Evolutionary conservation across 2,113 vertebrate genomes (phyloP).

Genomic region (Nothobranchius furzeri): DNA sequence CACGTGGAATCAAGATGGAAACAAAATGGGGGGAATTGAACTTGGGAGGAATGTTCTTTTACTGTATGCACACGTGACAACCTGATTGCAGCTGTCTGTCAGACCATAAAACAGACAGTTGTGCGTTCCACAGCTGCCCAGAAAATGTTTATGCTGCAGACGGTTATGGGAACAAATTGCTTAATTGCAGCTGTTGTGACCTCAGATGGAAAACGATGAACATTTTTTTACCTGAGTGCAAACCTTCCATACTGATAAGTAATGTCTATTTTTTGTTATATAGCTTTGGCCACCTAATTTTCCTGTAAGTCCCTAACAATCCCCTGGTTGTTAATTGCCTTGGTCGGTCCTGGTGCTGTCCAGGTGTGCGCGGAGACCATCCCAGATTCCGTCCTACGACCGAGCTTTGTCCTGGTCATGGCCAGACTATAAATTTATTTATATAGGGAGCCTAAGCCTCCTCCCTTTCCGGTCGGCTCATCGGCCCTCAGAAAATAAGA

Average conservation of each 20-base stretch:
- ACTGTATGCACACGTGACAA: slow-evolving; percentile 6
- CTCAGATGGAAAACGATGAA: background rate
- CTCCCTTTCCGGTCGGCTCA: too few species aligned
- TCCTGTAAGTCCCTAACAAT: background rate
- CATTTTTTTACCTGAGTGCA: background rate
- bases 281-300: too few species aligned
- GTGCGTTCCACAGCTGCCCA: slow-evolving; percentile 15
- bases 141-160: slow-evolving; percentile 14
- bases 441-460: too few species aligned
- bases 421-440: too few species aligned
- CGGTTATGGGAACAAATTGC: slow-evolving; percentile 29
- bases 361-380: too few species aligned
- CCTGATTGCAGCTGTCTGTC: slow-evolving; percentile 31
- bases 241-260: background rate
- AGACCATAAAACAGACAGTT: slow-evolving; percentile 41
- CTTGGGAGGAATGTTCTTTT: slow-evolving; percentile 40
- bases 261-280: too few species aligned
- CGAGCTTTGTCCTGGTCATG: too few species aligned
- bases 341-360: too few species aligned
- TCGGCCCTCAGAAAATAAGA: too few species aligned
- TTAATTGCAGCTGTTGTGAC: slow-evolving; percentile 31
- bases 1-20: too few species aligned
- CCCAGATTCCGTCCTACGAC: too few species aligned
- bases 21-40: slow-evolving; percentile 13
- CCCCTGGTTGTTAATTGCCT: too few species aligned